These are phyloP conservation scores for Bruchidius siliquastri DNA, from an alignment of 2,888 invertebrate species.

Conservation along the genomic window DNA sequence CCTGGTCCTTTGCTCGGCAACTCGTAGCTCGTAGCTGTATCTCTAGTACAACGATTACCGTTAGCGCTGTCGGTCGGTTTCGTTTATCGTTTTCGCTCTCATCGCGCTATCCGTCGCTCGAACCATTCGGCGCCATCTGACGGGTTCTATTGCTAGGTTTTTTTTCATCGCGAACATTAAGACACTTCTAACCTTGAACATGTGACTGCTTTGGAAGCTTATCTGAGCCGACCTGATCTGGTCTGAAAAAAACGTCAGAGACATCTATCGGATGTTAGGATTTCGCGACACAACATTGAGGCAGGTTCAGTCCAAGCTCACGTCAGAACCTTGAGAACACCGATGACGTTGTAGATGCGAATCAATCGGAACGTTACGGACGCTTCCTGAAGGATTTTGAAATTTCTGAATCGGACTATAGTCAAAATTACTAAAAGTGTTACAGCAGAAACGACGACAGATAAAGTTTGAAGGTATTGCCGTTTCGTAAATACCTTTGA, in stretches of 20 bases:
- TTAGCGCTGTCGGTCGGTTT: conserved; percentile 40
- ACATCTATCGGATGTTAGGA: background rate
- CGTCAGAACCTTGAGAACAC: background rate
- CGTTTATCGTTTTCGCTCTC: conserved; percentile 16
- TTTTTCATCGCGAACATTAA: background rate
- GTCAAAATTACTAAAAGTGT: no score
- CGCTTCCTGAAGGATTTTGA: background rate
- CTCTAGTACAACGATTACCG: conserved; percentile 49
- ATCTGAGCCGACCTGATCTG: background rate
- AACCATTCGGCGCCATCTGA: conserved; percentile 6
- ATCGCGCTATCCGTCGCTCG: conserved; percentile 10
- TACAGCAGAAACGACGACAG: no score
- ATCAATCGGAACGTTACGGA: background rate
- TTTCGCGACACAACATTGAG: background rate
- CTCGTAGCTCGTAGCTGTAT: conserved; percentile 37
- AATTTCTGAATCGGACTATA: no score
- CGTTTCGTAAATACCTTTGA: no score
- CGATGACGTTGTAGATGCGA: background rate
- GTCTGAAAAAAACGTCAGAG: background rate
- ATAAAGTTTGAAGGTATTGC: no score
- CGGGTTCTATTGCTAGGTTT: background rate
- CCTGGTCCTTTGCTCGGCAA: conserved; percentile 40
- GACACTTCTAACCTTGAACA: background rate
- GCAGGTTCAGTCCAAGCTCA: background rate
- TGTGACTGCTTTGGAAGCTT: background rate